Conservation (phyloP, 2,113 vertebrate genomes). For the Planiliza haematocheilus region DNA sequence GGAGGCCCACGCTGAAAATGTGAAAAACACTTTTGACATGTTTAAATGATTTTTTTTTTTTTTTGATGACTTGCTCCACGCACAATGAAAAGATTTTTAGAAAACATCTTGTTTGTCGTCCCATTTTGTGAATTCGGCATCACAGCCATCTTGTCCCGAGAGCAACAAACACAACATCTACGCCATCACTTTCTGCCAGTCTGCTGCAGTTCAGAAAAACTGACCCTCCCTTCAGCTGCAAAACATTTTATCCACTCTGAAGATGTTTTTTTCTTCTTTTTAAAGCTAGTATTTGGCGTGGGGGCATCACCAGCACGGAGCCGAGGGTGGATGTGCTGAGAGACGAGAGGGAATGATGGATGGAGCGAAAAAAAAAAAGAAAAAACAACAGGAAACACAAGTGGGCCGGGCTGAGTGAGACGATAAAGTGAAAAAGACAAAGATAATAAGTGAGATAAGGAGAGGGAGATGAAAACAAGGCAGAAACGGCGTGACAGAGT, state of each 20-base stretch:
- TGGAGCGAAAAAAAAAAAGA: neutral
- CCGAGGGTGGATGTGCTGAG: neutral
- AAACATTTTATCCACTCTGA: too few relatives aligned
- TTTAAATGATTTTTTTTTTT: too few relatives aligned
- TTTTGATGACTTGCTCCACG: too few relatives aligned
- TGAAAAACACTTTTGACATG: too few relatives aligned
- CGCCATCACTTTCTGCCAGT: neutral
- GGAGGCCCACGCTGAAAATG: too few relatives aligned
- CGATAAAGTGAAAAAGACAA: neutral
- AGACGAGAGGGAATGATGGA: neutral
- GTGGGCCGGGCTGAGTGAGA: neutral
- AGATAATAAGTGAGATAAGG: neutral
- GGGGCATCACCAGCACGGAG: neutral
- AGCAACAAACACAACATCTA: too few relatives aligned
- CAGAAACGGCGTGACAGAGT: slow-evolving; percentile 1
- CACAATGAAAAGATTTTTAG: too few relatives aligned
- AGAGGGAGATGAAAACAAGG: neutral
- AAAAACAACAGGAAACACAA: neutral
- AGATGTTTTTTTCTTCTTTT: too few relatives aligned
- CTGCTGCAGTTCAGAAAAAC: too few relatives aligned
- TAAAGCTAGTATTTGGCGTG: neutral
- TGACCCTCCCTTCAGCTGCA: too few relatives aligned
- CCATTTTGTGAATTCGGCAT: neutral
- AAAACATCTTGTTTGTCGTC: neutral
- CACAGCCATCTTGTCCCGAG: too few relatives aligned